These are phyloP conservation scores for Eira barbara DNA, from an alignment of 2,113 vertebrate genomes.

Conservation along the genomic window DNA sequence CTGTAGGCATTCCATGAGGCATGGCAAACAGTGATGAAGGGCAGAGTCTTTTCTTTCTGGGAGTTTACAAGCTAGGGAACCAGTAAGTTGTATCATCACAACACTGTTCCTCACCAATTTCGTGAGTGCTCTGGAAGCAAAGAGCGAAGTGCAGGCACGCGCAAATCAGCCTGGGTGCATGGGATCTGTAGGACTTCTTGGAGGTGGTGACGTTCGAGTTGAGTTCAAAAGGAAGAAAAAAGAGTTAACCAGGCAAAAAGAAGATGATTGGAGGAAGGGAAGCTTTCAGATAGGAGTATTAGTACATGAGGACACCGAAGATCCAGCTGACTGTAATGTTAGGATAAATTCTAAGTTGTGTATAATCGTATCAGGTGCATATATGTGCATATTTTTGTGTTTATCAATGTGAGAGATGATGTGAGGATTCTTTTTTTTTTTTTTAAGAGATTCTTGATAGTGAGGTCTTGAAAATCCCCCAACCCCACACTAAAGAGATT, in stretches of 20 bases:
- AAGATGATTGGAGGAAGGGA: neutral
- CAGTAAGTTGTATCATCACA: neutral
- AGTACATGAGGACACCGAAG: neutral
- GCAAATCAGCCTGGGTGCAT: neutral
- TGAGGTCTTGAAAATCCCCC: neutral
- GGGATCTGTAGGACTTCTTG: neutral
- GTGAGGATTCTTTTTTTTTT: too few relatives aligned
- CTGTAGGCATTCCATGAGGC: neutral
- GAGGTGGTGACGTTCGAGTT: neutral
- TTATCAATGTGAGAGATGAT: neutral
- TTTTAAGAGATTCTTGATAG: neutral
- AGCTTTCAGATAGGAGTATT: neutral
- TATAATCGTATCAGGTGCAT: neutral
- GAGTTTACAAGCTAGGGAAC: neutral
- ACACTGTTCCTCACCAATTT: neutral
- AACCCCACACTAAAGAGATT: neutral
- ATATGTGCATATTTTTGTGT: neutral
- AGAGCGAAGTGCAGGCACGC: neutral
- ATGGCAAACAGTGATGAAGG: neutral
- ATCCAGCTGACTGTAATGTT: neutral
- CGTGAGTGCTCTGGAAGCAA: neutral
- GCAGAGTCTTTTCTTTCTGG: neutral
- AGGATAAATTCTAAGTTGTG: neutral
- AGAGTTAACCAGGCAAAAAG: neutral
- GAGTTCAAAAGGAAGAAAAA: neutral